A percentile compares a stretch with the other conserved stretches of the same genome.
phyloP scores from a whole-genome alignment of 2,888 invertebrate species.

The Oligia strigilis region DNA sequence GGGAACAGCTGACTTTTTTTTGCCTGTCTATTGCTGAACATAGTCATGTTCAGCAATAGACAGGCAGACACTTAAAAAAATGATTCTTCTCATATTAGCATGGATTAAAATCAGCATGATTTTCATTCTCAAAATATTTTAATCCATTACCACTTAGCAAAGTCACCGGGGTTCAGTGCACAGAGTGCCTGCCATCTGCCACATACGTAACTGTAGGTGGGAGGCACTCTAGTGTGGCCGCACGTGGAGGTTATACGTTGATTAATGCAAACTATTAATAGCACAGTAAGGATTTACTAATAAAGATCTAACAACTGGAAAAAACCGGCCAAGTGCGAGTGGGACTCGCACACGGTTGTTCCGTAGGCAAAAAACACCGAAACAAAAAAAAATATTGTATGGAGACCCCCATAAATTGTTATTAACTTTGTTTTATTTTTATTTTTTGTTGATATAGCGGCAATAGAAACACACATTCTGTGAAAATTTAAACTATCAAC shows the following conservation, averaged over 20 bases:
- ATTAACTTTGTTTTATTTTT: not conserved
- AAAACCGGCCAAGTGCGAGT: not conserved
- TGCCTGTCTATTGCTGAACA: too few species aligned
- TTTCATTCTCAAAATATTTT: not conserved
- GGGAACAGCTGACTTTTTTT: too few species aligned
- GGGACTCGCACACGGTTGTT: not conserved
- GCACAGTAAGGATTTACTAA: not conserved
- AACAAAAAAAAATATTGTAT: not conserved
- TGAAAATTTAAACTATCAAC: not conserved
- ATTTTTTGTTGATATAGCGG: not conserved
- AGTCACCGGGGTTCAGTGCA: not conserved
- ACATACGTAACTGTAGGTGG: not conserved
- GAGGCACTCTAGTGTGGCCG: not conserved
- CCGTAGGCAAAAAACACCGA: not conserved
- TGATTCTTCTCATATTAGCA: not conserved
- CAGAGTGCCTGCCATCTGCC: not conserved
- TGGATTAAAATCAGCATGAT: not conserved
- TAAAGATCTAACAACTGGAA: not conserved
- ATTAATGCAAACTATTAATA: not conserved
- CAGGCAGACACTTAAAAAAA: not conserved
- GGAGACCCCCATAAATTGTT: not conserved
- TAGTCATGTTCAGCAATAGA: not conserved
- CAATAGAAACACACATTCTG: not conserved
- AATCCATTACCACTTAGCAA: not conserved
- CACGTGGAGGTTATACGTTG: not conserved